Evolutionary conservation across 2,113 vertebrate species (phyloP).

Genomic region (Neotoma lepida): DNA sequence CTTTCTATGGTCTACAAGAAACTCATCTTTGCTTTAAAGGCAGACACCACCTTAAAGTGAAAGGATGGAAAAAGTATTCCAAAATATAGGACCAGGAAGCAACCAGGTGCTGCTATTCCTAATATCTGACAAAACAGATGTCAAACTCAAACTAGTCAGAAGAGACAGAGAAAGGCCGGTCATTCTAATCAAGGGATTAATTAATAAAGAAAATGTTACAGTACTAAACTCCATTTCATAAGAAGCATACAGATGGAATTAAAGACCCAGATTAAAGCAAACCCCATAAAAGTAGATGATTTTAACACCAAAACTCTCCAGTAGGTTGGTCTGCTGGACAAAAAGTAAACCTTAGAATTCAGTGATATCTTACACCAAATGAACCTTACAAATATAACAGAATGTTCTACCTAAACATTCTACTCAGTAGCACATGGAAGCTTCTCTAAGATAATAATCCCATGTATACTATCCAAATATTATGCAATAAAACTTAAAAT

Average conservation of each 20-base stretch:
- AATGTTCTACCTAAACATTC: not conserved
- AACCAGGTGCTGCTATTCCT: too few species aligned
- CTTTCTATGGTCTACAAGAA: too few species aligned
- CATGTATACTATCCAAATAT: not conserved
- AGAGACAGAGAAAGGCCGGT: too few species aligned
- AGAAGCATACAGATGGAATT: not conserved
- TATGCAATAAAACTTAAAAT: not conserved
- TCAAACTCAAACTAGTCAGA: too few species aligned
- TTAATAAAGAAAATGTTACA: not conserved
- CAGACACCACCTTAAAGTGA: too few species aligned
- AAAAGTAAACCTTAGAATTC: not conserved
- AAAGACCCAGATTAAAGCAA: not conserved
- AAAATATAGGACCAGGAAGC: too few species aligned
- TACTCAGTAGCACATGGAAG: not conserved
- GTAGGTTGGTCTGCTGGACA: not conserved
- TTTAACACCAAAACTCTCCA: not conserved
- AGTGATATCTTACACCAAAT: not conserved
- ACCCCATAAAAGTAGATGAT: not conserved
- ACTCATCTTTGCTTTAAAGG: too few species aligned
- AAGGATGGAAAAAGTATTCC: too few species aligned
- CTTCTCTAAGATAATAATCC: not conserved
- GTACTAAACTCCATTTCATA: not conserved
- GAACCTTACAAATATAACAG: not conserved
- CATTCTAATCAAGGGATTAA: not conserved
- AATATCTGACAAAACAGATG: too few species aligned